phyloP scores from a whole-genome alignment of 2,797 vertebrate genomes.

The Potorous gilbertii region DNA sequence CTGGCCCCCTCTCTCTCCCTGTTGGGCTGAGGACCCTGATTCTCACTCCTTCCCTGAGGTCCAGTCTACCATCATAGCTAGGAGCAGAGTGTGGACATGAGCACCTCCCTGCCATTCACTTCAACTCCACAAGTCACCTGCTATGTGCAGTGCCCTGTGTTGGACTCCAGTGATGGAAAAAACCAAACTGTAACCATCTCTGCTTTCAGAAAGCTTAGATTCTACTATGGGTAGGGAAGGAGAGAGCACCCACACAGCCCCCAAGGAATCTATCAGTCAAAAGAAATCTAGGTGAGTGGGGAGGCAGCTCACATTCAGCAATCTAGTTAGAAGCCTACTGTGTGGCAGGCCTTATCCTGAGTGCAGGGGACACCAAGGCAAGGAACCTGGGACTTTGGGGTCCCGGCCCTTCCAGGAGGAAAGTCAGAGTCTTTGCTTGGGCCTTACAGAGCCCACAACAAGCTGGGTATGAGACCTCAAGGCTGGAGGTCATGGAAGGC shows the following conservation, averaged over 20 bases:
- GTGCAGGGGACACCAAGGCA: background rate
- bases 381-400: background rate
- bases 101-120: too few species aligned
- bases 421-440: too few species aligned
- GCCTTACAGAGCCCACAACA: background rate
- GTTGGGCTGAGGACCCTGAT: too few species aligned
- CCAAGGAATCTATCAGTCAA: too few species aligned
- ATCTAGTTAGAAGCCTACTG: background rate
- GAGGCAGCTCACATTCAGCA: background rate
- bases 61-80: too few species aligned
- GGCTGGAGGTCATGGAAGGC: background rate
- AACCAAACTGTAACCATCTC: background rate
- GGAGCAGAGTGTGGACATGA: too few species aligned
- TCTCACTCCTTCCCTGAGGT: too few species aligned
- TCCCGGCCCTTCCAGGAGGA: background rate
- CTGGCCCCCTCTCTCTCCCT: too few species aligned
- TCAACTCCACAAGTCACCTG: too few species aligned
- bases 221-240: background rate
- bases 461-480: fast-evolving
- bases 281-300: background rate
- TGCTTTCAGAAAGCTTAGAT: background rate
- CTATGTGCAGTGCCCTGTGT: too few species aligned
- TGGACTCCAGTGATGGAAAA: background rate
- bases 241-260: background rate
- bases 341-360: background rate